phyloP scores from a whole-genome alignment of 1,140 invertebrate genomes.

The Halictus rubicundus region DNA sequence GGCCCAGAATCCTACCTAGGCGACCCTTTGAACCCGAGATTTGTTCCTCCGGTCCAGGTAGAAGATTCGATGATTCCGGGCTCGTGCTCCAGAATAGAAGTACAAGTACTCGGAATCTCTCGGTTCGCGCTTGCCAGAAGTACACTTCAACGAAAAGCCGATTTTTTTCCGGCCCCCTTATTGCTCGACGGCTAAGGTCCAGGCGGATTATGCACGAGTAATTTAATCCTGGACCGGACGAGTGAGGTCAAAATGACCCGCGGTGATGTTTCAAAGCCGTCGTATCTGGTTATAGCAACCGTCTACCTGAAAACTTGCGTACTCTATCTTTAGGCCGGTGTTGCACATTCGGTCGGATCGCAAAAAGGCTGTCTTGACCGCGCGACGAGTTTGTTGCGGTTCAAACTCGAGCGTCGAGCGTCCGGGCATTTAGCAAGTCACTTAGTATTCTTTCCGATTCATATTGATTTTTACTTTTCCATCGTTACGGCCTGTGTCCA shows the following conservation, averaged over 20 bases:
- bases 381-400: background rate
- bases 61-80: conserved; percentile 1
- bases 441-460: no score
- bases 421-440: background rate
- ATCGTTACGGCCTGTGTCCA: no score
- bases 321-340: background rate
- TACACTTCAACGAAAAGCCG: background rate
- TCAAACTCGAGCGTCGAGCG: background rate
- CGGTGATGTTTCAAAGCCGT: background rate
- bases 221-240: conserved; percentile 10
- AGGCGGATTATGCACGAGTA: conserved; percentile 5
- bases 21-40: background rate
- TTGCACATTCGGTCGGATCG: background rate
- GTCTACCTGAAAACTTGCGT: background rate
- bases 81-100: background rate
- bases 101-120: background rate
- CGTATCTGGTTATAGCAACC: background rate
- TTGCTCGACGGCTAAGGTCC: background rate
- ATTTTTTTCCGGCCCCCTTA: background rate
- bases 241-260: conserved; percentile 18
- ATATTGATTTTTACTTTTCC: no score
- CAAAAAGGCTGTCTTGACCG: background rate
- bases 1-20: background rate
- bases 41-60: conserved; percentile 39
- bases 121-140: background rate